phyloP scores from a whole-genome alignment of 2,113 vertebrate genomes.

The Syrmaticus mikado region DNA sequence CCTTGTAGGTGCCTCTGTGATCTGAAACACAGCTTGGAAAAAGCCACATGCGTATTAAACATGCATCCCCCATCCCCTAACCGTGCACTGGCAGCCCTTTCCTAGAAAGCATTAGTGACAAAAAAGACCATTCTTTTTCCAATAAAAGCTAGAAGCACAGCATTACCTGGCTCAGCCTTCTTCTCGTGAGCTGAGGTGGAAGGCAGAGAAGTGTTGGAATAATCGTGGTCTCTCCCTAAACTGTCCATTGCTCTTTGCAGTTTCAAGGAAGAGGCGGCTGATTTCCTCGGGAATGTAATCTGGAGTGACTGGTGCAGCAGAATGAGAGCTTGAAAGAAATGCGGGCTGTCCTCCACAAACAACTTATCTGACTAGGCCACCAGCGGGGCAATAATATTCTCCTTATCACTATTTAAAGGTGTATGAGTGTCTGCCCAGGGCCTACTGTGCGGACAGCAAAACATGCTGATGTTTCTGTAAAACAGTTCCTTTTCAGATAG shows the following conservation, averaged over 20 bases:
- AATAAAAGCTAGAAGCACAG: background rate
- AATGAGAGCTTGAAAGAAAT: constrained; percentile 50
- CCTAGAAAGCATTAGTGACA: background rate
- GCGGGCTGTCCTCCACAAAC: constrained; percentile 74
- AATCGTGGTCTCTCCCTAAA: background rate
- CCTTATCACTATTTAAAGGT: constrained; percentile 75
- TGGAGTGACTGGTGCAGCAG: constrained; percentile 51
- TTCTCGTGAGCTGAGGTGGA: background rate
- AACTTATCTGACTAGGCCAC: constrained; percentile 78
- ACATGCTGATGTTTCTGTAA: background rate
- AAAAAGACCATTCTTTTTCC: background rate
- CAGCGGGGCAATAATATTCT: constrained; percentile 61
- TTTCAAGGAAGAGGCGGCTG: constrained; percentile 17
- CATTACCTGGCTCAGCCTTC: constrained; percentile 69
- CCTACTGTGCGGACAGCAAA: background rate
- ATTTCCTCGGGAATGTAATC: constrained; percentile 34
- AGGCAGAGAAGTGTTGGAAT: background rate
- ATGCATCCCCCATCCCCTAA: background rate
- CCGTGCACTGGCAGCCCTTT: background rate
- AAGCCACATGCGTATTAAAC: background rate
- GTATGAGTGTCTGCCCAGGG: background rate
- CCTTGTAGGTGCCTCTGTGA: background rate
- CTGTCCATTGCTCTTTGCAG: constrained; percentile 61
- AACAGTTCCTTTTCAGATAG: background rate
- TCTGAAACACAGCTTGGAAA: background rate